Evolutionary conservation across 2,888 invertebrate genomes (phyloP), one percentile per base, ranked within the genome.

Genomic region (Mimachlamys varia): DNA sequence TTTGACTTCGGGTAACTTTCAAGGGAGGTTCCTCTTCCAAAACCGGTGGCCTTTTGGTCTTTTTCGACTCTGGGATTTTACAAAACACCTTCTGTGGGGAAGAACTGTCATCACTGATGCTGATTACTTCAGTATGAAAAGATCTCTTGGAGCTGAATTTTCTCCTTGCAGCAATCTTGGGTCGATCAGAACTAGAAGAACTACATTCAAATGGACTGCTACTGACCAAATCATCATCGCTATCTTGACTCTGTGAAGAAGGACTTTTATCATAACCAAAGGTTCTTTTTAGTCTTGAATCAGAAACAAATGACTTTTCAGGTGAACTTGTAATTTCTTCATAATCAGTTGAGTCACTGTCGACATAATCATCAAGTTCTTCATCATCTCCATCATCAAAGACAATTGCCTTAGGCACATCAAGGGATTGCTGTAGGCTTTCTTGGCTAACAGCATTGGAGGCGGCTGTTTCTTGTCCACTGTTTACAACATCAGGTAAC

Each of bases 241-340:
- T 76, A 76, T 33, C 76, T 2, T 27, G 27, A 76, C 33, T 53
- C 53, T 53, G 53, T 17, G 44, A 44, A 44, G 44, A 44, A 5
- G 19, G 15, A 53, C 53, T 22, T 76, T 15, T 33, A 76, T 76
- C 33, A 76, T 76, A 33, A 76, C 27, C 33, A 76, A 33, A 33
- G 12, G 76, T 10, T 17, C 76, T 76, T 33, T 76, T 76, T 27
- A 76, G 12, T 33, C 27, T 76, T 13, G 13, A 76, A 33, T 17
- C 13, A 33, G 76, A 22, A 76, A 7, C 76, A 12, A 22, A 76
- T 33, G 7, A 15, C 76, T 33, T 76, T 27, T 12, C 17, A 27
- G 76, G 76, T 76, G 76, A 76, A 76, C 33, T 76, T 33, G 27
- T 19, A 33, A 76, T 76, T 76, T 76, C 76, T 76, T 33, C 76